Evolutionary conservation across 2,888 invertebrate genomes (phyloP).

Genomic region (Omphaloscelis lunosa): DNA sequence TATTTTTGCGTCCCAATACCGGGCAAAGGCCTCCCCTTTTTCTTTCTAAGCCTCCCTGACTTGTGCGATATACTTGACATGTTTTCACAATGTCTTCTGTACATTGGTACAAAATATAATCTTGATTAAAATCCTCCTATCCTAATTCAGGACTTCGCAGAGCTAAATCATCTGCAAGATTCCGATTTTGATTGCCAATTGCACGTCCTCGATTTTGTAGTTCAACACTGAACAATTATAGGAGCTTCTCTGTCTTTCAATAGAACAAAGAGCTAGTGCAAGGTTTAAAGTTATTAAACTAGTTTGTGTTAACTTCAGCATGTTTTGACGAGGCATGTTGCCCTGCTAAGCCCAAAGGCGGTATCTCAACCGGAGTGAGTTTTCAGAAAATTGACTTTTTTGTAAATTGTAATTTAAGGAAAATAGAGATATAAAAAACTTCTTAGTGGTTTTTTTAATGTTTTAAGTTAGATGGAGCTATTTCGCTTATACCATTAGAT

Average conservation of each 20-base stretch:
- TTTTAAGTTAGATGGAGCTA: too few relatives aligned
- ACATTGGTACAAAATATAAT: background rate
- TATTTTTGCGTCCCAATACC: background rate
- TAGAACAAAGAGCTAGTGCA: background rate
- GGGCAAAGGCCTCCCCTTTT: background rate
- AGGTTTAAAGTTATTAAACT: conserved; percentile 8
- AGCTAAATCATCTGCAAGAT: too few relatives aligned
- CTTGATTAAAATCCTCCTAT: background rate
- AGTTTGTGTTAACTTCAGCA: background rate
- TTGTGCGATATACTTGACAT: too few relatives aligned
- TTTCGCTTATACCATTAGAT: too few relatives aligned
- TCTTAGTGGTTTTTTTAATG: too few relatives aligned
- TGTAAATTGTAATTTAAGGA: too few relatives aligned
- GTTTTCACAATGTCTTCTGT: background rate
- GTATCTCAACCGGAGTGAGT: too few relatives aligned
- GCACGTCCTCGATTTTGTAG: background rate
- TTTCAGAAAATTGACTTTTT: too few relatives aligned
- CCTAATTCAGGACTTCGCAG: background rate
- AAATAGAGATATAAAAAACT: too few relatives aligned
- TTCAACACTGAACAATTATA: conserved; percentile 3
- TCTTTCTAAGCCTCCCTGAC: background rate
- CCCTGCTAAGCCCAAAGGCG: too few relatives aligned
- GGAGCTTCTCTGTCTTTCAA: background rate
- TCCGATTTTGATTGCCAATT: background rate
- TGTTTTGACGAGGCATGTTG: background rate